Base-by-base conservation (phyloP, 1,140 invertebrate genomes). In the Pygmarrhopalites habei region DNA sequence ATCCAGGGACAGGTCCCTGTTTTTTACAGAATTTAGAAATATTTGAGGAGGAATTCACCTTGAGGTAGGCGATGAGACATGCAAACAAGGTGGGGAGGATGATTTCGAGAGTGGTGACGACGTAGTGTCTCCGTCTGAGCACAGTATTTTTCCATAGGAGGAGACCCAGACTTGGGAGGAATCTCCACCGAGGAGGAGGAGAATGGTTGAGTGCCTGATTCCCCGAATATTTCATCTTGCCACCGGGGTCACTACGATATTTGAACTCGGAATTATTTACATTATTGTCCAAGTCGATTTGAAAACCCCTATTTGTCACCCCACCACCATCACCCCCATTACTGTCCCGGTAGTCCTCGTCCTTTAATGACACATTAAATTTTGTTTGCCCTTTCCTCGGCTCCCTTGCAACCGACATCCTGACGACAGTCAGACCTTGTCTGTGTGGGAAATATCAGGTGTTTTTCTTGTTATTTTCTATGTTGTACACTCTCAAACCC, bases 141-240 rank as follows among this genome's bases (percentile, higher is more conserved):
- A 75, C 46, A 12, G 72, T 67, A 64, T 77, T 78, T 64, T 79
- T 79, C 77, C 77, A 78, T 29, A 78, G 32, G 15, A 77, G 67
- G 28, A 76, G 69, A n/a, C 26, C 28, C 41, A 66, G 30, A 28
- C 62, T 51, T 2, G 58, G 28, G 44, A 64, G 35, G 19, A 64
- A 21, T 28, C 19, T 19, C 2, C 4, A 29, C 7, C 5, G 5
- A 14, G 14, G 49, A 14, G 23, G 7, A 4, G 49, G 49, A n/a
- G 14, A 52, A 7, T 25, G 49, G n/a, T 5, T 10, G 7, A 7
- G 14, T 7, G 49, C 4, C 5, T 5, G 5, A 15, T 5, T 15
- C 15, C 32, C 32, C 5, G 5, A 7, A 35, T 35, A 35, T 35
- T 35, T 35, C n/a, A n/a, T n/a, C 32, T 35, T 35, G 5, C 5